These are phyloP conservation scores for Teleogryllus oceanicus DNA, from an alignment of 2,888 invertebrate genomes.

Conservation along the genomic window DNA sequence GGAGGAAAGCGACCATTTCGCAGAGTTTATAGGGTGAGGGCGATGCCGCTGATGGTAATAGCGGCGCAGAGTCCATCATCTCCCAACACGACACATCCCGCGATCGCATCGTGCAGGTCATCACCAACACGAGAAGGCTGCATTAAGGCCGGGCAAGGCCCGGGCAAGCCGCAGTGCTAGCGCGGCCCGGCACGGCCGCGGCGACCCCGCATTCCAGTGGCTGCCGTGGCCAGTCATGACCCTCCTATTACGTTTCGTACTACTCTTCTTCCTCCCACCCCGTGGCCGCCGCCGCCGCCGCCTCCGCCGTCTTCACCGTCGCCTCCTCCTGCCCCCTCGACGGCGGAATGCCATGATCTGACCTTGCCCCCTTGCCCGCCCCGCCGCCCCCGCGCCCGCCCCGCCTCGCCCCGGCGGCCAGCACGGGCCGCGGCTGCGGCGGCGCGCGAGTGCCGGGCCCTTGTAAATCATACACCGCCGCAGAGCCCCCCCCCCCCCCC, in stretches of 20 bases:
- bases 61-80: too few species aligned
- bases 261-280: not conserved
- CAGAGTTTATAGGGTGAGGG: too few species aligned
- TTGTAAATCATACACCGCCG: too few species aligned
- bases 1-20: too few species aligned
- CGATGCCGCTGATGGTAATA: too few species aligned
- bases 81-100: too few species aligned
- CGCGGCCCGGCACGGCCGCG: too few species aligned
- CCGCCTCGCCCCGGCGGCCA: not conserved
- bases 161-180: too few species aligned
- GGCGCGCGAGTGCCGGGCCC: too few species aligned
- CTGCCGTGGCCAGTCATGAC: not conserved
- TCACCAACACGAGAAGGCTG: too few species aligned
- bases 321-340: not conserved
- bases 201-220: not conserved
- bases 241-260: conserved; percentile 6
- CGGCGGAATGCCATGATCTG: conserved; percentile 6
- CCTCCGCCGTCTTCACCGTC: not conserved
- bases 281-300: not conserved
- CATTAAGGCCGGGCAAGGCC: too few species aligned
- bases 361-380: not conserved
- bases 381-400: not conserved
- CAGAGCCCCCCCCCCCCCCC: not conserved
- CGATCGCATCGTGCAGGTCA: too few species aligned
- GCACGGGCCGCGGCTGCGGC: not conserved